Conservation (phyloP, 2,113 vertebrate genomes). For the Geococcyx californianus region DNA sequence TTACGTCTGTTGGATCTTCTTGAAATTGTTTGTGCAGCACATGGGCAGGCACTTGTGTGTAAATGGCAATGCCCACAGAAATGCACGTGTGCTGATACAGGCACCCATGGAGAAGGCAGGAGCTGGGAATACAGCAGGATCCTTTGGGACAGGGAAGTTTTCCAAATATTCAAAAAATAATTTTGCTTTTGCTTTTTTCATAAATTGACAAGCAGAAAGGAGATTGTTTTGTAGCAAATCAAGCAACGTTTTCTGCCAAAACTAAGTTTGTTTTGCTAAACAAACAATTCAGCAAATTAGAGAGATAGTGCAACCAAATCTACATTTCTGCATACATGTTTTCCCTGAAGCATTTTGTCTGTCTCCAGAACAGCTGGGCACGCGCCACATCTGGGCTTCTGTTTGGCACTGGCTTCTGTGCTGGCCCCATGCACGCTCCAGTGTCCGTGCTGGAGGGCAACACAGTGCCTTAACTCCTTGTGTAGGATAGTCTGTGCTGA, state of each 20-base stretch:
- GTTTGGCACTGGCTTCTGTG: neutral
- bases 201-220: neutral
- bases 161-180: neutral
- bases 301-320: neutral
- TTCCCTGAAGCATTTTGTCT: neutral
- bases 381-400: neutral
- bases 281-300: neutral
- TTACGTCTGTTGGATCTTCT: neutral
- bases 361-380: neutral
- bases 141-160: neutral
- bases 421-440: neutral
- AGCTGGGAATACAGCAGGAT: neutral
- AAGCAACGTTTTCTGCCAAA: neutral
- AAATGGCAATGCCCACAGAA: neutral
- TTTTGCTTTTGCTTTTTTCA: neutral
- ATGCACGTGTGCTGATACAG: neutral
- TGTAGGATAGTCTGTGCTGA: accelerated
- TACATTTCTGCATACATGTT: neutral
- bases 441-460: neutral
- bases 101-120: neutral
- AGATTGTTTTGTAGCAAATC: neutral
- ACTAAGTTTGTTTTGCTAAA: slow-evolving; percentile 19
- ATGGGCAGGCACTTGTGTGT: neutral
- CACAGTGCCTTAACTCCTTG: accelerated
- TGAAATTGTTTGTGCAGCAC: neutral